Conservation (phyloP, 2,113 vertebrate genomes). For the Eulacestoma nigropectus region DNA sequence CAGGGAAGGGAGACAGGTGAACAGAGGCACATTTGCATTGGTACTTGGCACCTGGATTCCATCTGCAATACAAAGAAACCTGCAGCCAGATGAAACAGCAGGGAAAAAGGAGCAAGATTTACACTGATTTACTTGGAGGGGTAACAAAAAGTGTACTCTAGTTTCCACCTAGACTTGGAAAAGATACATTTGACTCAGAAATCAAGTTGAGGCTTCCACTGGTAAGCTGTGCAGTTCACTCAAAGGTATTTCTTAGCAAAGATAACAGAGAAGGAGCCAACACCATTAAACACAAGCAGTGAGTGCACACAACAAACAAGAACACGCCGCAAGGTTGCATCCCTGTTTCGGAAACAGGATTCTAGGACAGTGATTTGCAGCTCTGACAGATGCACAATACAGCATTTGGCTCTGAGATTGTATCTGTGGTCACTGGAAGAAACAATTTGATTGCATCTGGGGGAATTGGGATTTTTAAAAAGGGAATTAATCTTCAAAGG, state of each 20-base stretch:
- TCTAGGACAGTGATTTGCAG: not conserved
- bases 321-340: not conserved
- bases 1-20: not conserved
- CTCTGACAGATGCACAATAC: constrained; percentile 51
- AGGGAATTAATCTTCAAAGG: constrained; percentile 45
- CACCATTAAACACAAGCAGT: not conserved
- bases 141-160: not conserved
- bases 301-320: not conserved
- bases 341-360: not conserved
- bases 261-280: not conserved
- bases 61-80: not conserved
- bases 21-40: not conserved
- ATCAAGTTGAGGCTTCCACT: not conserved
- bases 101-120: not conserved
- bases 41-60: not conserved
- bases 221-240: not conserved
- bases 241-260: not conserved
- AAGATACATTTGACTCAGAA: not conserved
- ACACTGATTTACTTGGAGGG: not conserved
- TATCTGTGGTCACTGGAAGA: constrained; percentile 42
- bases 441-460: constrained; percentile 12
- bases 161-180: not conserved
- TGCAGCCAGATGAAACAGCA: not conserved
- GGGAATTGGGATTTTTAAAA: constrained; percentile 36
- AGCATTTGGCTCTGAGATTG: constrained; percentile 37